These are phyloP conservation scores for Temnothorax rugatulus DNA, from an alignment of 2,888 invertebrate genomes.

Conservation along the genomic window DNA sequence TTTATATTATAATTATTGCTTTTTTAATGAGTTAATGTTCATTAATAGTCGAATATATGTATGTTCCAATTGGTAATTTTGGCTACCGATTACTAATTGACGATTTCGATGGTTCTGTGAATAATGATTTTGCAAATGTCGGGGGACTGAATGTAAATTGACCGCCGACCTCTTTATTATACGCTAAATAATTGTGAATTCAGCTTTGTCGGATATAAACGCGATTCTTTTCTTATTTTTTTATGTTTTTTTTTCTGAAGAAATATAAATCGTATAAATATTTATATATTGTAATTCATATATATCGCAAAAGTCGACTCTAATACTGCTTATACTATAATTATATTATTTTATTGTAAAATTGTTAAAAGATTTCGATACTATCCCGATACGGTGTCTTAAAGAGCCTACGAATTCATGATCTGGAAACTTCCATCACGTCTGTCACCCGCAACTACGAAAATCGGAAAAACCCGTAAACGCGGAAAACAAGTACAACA, in stretches of 20 bases:
- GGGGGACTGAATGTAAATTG: not conserved
- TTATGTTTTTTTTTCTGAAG: not conserved
- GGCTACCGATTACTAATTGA: no score
- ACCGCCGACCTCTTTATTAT: constrained; percentile 2
- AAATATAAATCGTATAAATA: not conserved
- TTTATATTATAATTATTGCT: no score
- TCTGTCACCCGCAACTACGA: constrained; percentile 31
- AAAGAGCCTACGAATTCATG: constrained; percentile 7
- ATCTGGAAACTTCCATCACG: constrained; percentile 16
- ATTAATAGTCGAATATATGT: no score
- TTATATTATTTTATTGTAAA: not conserved
- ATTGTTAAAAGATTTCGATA: not conserved
- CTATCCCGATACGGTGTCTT: not conserved
- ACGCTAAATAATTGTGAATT: not conserved
- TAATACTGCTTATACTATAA: no score
- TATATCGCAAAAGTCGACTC: no score
- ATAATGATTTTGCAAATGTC: not conserved
- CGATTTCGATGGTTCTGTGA: no score
- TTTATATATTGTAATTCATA: not conserved
- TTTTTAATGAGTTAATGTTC: no score
- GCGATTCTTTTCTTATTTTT: no score
- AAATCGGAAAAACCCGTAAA: constrained; percentile 38
- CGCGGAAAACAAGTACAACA: constrained; percentile 23
- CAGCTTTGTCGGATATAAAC: not conserved
- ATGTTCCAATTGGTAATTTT: no score